These are phyloP conservation scores for Camptogramma bilineatum DNA, from an alignment of 2,888 invertebrate species.

Conservation along the genomic window DNA sequence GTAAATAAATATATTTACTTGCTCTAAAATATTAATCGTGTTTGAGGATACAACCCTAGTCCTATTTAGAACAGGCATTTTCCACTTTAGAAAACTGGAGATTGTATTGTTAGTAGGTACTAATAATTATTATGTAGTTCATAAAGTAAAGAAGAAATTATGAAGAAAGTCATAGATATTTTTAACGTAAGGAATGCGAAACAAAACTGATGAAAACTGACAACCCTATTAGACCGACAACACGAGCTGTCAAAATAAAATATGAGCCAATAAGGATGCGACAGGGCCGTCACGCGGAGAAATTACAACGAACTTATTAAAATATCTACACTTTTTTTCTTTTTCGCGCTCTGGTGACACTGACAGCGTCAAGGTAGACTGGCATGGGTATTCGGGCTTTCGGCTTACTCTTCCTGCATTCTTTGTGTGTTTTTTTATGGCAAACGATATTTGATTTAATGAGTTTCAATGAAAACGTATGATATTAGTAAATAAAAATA, in stretches of 20 bases:
- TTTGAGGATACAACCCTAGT: too few species aligned
- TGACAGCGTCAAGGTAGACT: conserved; percentile 53
- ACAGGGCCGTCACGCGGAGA: conserved; percentile 79
- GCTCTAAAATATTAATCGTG: too few species aligned
- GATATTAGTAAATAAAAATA: too few species aligned
- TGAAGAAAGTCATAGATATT: too few species aligned
- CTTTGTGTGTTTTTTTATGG: conserved; percentile 30
- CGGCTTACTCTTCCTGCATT: conserved; percentile 56
- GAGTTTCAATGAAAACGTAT: not conserved
- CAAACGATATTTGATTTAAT: not conserved
- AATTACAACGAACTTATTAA: conserved; percentile 82
- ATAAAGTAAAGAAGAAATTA: too few species aligned
- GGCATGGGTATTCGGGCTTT: conserved; percentile 53
- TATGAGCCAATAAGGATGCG: conserved; percentile 81
- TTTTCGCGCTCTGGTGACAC: conserved; percentile 75
- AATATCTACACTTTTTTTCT: conserved; percentile 73
- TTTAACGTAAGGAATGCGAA: not conserved
- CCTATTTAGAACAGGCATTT: too few species aligned
- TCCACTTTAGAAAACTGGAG: too few species aligned
- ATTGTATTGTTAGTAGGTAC: too few species aligned
- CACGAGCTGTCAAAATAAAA: conserved; percentile 80
- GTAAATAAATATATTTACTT: too few species aligned
- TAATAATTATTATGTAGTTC: too few species aligned
- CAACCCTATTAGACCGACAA: conserved; percentile 61
- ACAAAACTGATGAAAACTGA: conserved; percentile 42